Evolutionary conservation across 2,888 invertebrate species (phyloP), one percentile per base, ranked within the genome.

Genomic region (Drosophila bunnanda): DNA sequence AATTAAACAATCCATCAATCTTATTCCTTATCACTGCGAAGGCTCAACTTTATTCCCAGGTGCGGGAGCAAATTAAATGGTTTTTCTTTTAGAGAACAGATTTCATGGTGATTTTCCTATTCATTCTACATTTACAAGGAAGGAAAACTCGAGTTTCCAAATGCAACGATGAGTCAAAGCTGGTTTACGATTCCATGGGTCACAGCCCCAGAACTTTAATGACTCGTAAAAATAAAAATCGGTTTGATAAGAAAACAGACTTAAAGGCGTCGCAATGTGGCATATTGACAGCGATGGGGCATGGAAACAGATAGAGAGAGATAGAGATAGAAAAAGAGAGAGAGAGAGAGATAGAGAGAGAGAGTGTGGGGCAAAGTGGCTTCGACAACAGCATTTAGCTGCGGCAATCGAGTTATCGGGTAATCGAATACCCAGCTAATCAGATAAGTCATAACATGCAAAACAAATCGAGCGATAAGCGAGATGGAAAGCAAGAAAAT

Each of bases 371-470:
- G 17, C 20, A 52, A 71, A 64, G 53, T 36, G 10, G 43, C 32
- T 54, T 52, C 32, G 15, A 30, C 69, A 50, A 62, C 56, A 52
- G 56, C 78, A 46, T 46, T 46, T 78, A 76, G 66, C 38, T 38
- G 46, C 41, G 44, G 57, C 46, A 65, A 72, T 64, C 54, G 44
- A 75, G 48, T 75, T 82, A 82, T 80, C 80, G 62, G 54, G 66
- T 81, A 82, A 82, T 79, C 78, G 68, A 64, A 78, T 60, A 56
- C 52, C 44, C 66, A 68, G 75, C 67, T 72, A 79, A 84, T 86
- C 81, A 81, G 84, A 86, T 85, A 86, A 86, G 79, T 86, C 68
- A 76, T 41, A 81, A 82, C 86, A 84, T 80, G 84, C 71, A 75
- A 78, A 82, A 79, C 84, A 84, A 84, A 84, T 83, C 82, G 82